Conservation (phyloP, 2,113 vertebrate genomes). For the Murina feae region DNA sequence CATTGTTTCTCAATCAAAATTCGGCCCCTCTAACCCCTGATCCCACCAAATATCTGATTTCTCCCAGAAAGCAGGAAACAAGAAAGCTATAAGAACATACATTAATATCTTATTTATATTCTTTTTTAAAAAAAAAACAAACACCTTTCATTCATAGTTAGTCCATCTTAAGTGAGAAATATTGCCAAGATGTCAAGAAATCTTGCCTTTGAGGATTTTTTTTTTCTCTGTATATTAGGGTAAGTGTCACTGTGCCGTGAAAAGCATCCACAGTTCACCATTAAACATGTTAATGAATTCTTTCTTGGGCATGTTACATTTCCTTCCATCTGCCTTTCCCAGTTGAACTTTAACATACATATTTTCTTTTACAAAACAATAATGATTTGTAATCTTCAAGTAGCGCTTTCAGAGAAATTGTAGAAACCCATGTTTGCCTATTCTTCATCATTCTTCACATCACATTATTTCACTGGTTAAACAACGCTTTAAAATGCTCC, state of each 20-base stretch:
- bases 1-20: background rate
- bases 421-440: background rate
- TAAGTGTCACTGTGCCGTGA: background rate
- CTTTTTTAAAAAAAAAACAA: background rate
- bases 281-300: background rate
- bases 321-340: background rate
- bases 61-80: background rate
- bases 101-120: background rate
- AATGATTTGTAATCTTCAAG: constrained; percentile 15
- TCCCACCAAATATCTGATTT: background rate
- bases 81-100: background rate
- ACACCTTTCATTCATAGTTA: background rate
- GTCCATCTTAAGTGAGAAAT: background rate
- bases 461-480: background rate
- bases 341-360: background rate
- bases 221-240: background rate
- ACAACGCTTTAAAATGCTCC: background rate
- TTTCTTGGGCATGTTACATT: background rate
- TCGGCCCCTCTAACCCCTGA: rapidly evolving
- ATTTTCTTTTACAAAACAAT: background rate
- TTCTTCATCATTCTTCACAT: background rate
- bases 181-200: background rate
- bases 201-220: background rate
- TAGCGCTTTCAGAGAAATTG: background rate
- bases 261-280: background rate